Base-by-base conservation (phyloP, 2,888 invertebrate genomes). In the Drosophila colorata region DNA sequence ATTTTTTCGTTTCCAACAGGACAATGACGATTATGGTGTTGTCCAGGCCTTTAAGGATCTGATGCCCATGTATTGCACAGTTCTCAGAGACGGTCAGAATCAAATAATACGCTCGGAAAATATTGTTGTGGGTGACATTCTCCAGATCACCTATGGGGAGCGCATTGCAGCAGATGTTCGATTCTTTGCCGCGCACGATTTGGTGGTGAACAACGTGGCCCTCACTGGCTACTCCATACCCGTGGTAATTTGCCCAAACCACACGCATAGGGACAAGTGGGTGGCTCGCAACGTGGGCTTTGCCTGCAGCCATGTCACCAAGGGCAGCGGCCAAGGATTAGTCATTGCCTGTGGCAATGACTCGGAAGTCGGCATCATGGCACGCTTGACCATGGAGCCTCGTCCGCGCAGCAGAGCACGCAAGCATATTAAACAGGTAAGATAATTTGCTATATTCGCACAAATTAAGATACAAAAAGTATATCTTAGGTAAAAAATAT, bases 331-430 rank as follows among this genome's bases (percentile, higher is more conserved):
- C 1, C 25, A 31, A 35, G 78, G 69, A 2, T 20, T 84, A 23
- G 87, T 84, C 18, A 78, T 84, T 33, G 87, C 78, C 2, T 80
- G 87, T 31, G 88, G 88, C 6, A 40, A 51, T 47, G 20, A 74
- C 0, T 41, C 87, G 1, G 75, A 80, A 7, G 53, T 78, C 0
- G 81, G 87, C 0, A 25, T 37, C 11, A 65, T 80, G 73, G 66
- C 60, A 1, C 33, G 35, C 0, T 20, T 69, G 2, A 69, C 69
- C 49, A 68, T 66, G 55, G 33, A 23, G 5, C 9, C 25, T 0
- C 70, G 87, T 2, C 67, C 67, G 0, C 1, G 0, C 0, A 74
- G 55, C 37, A 25, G 73, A 6, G 13, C 56, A 0, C 47, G 55
- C 0, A 60, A 28, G 3, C 64, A 76, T 13, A 40, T 66, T 0